These are phyloP conservation scores for Ceratina japonica DNA, from an alignment of 1,140 invertebrate genomes.

Conservation along the genomic window DNA sequence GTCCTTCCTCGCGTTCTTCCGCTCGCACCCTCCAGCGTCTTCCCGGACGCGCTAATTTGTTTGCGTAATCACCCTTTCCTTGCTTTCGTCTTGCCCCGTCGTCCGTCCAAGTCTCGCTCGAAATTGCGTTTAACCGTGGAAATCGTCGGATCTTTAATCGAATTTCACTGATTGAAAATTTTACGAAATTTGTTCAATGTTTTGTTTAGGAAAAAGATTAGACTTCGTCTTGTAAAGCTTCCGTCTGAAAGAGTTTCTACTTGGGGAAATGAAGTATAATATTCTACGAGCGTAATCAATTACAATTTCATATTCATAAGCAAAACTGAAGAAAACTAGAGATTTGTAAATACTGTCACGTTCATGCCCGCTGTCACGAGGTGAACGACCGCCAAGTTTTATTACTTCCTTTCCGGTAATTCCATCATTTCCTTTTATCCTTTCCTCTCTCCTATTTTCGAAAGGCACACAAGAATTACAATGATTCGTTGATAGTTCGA, in stretches of 20 bases:
- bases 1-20: not conserved
- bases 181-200: too few species aligned
- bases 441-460: constrained; percentile 9
- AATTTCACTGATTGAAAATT: too few species aligned
- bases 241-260: not conserved
- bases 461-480: constrained; percentile 2
- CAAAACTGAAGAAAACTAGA: not conserved
- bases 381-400: constrained; percentile 27
- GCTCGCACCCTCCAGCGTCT: constrained; percentile 32
- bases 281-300: not conserved
- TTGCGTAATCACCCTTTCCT: constrained; percentile 56
- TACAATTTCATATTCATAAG: not conserved
- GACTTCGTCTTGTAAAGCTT: not conserved
- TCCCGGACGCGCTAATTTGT: constrained; percentile 60
- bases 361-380: not conserved
- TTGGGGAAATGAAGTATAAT: too few species aligned
- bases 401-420: constrained; percentile 45
- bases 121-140: too few species aligned
- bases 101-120: too few species aligned
- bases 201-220: too few species aligned
- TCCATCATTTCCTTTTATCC: constrained; percentile 6
- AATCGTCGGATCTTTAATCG: too few species aligned
- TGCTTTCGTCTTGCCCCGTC: constrained; percentile 12
- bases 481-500: not conserved
- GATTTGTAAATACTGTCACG: constrained; percentile 2